Conservation (phyloP, 2,797 vertebrate genomes). For the Euphonia xanthogaster region DNA sequence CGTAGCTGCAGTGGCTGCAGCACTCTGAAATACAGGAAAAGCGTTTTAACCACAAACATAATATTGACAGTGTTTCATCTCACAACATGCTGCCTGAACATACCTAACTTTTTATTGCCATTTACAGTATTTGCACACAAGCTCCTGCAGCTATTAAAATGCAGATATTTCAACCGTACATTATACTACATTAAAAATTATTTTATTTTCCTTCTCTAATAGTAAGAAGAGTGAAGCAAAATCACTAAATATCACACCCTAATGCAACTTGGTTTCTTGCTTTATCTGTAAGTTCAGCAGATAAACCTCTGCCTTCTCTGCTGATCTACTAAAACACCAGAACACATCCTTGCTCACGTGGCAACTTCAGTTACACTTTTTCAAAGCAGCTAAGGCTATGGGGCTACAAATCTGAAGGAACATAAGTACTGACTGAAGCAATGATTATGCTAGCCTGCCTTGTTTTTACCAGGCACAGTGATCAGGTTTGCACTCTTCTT, state of each 20-base stretch:
- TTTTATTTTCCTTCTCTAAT: neutral
- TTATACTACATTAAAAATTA: neutral
- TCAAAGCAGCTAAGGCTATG: neutral
- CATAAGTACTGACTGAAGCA: neutral
- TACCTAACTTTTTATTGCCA: neutral
- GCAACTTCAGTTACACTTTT: neutral
- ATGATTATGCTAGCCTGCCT: fast-evolving
- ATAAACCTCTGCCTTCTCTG: neutral
- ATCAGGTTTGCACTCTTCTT: neutral
- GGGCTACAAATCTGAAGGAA: neutral
- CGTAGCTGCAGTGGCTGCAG: conserved; percentile 94
- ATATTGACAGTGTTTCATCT: neutral
- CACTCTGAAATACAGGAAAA: conserved; percentile 82
- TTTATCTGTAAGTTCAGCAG: neutral
- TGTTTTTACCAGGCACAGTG: neutral
- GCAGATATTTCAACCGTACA: neutral
- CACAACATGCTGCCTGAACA: neutral
- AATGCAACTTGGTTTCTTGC: neutral
- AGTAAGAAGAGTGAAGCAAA: neutral
- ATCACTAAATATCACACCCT: neutral
- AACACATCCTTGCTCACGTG: neutral
- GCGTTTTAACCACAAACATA: neutral
- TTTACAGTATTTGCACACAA: neutral
- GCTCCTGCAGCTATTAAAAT: neutral
- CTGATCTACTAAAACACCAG: neutral